Base-by-base conservation (phyloP, 2,888 invertebrate genomes). In the Drosophila nr. perissopoda region DNA sequence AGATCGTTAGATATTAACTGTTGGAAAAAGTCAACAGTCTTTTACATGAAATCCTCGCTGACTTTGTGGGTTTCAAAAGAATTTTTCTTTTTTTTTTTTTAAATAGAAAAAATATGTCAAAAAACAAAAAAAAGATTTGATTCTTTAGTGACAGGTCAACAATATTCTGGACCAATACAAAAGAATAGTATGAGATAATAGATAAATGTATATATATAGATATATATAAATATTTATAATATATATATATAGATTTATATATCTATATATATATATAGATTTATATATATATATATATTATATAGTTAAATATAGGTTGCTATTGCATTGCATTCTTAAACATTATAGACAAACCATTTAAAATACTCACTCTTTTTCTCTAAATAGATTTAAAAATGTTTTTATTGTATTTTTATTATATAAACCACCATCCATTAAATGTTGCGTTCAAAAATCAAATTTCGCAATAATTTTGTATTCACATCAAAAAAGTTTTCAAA, bases 311-410 rank as follows among this genome's bases (percentile, higher is more conserved):
- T 63, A 63, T 79, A 69, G 52, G 65, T 84, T 71, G 73, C 82
- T 86, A 86, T 80, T 67, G 69, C 76, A 45, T 25, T 45, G 87
- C 90, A 86, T 90, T 90, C 86, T 86, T 87, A 87, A 88, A 89
- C 84, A 78, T 87, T 86, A 83, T 80, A 89, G 57, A 69, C 90
- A 88, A 90, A 90, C 83, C 83, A 89, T 83, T 83, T 81, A 83
- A 81, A 90, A 92, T 93, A 93, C 93, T 93, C 92, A 93, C 93
- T 93, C 92, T 93, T 93, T 92, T 91, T 92, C 86, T 92, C 93
- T 93, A 92, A 87, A 90, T 87, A 90, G 90, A 76, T 89, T 87
- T 73, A 77, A 90, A 90, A 86, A 69, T 69, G 64, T 78, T 78
- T 79, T 69, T 73, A 58, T 81, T 72, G 54, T 83, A 73, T 80